Evolutionary conservation across 1,140 invertebrate genomes (phyloP), one percentile per base, ranked within the genome.

Genomic region (Notospermus geniculatus): DNA sequence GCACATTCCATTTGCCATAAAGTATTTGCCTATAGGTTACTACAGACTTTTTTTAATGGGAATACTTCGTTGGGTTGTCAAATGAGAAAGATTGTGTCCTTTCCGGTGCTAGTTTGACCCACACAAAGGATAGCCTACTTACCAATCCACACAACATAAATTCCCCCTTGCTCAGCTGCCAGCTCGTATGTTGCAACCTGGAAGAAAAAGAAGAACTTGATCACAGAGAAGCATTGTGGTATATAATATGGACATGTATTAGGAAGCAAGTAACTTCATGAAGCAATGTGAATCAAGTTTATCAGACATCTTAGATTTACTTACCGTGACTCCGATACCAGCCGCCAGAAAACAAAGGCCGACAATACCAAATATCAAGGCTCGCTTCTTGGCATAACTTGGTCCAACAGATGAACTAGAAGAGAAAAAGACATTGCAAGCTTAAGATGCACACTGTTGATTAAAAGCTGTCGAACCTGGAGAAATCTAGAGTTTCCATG

Each of bases 71-170:
- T n/a, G n/a, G n/a, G n/a, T n/a, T n/a, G n/a, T n/a, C n/a, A n/a
- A n/a, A n/a, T n/a, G n/a, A n/a, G n/a, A n/a, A n/a, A n/a, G n/a
- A n/a, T n/a, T n/a, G n/a, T n/a, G n/a, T n/a, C n/a, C n/a, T n/a
- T n/a, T n/a, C n/a, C n/a, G n/a, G n/a, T n/a, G n/a, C n/a, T n/a
- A n/a, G n/a, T n/a, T n/a, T n/a, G n/a, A n/a, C 29, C 50, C 9
- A 19, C 11, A 60, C 32, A 65, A 54, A 59, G 39, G 45, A 1
- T 17, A 27, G 56, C 5, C 54, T 17, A 83, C 85, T 79, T 71
- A 87, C 86, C 90, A 67, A 93, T 86, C 80, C 94, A 94, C 32
- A 88, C 87, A 30, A 94, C 86, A 78, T 91, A 93, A 65, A 93
- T 86, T 62, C 89, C 91, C 63, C 88, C 89, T 71, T 89, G 83